phyloP scores from a whole-genome alignment of 2,888 invertebrate species.

The Apantesis nais region DNA sequence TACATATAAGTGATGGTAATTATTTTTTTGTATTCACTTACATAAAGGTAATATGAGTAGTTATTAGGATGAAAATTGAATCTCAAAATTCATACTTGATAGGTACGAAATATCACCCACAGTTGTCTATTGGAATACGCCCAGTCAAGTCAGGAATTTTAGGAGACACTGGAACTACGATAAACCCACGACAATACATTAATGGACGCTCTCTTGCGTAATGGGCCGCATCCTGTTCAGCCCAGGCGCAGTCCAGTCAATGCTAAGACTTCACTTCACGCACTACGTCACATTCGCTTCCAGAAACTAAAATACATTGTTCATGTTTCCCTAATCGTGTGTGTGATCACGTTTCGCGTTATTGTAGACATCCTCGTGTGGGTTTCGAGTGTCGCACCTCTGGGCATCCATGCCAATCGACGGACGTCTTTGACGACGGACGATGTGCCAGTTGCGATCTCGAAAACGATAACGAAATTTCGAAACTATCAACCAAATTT shows the following conservation, averaged over 20 bases:
- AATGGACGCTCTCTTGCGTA: constrained; percentile 81
- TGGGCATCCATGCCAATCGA: constrained; percentile 47
- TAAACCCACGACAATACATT: constrained; percentile 84
- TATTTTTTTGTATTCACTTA: background rate
- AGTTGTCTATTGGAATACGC: constrained; percentile 49
- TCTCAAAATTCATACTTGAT: constrained; percentile 3
- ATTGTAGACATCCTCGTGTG: constrained; percentile 70
- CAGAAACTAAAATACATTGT: constrained; percentile 49
- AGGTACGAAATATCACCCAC: constrained; percentile 41
- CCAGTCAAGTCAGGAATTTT: constrained; percentile 67
- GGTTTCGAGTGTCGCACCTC: constrained; percentile 53
- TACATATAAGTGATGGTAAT: background rate
- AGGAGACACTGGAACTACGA: constrained; percentile 77
- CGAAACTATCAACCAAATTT: constrained; percentile 29
- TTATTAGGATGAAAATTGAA: background rate
- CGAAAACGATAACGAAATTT: constrained; percentile 59
- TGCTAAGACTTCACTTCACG: constrained; percentile 72
- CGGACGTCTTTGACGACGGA: constrained; percentile 56
- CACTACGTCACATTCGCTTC: constrained; percentile 56
- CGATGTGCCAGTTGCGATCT: constrained; percentile 61
- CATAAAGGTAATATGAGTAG: background rate
- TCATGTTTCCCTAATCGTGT: constrained; percentile 51
- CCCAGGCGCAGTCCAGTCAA: constrained; percentile 80
- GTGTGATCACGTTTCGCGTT: constrained; percentile 57
- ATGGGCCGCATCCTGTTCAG: constrained; percentile 79